A percentile compares a stretch with the other conserved stretches of the same genome.
Evolutionary conservation across 2,797 vertebrate species (phyloP).

Genomic region (Pipistrellus kuhlii): DNA sequence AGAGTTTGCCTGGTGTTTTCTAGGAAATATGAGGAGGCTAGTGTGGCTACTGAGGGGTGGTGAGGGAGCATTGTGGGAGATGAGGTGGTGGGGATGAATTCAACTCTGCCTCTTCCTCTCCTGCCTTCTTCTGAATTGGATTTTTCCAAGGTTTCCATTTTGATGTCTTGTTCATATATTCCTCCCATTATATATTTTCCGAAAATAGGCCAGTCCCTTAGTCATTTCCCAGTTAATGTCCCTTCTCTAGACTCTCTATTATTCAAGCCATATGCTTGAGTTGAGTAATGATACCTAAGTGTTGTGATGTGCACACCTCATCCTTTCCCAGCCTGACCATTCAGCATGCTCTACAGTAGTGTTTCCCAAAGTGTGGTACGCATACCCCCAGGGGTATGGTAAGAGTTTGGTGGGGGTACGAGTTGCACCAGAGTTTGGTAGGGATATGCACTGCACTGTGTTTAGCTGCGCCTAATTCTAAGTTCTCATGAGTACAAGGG

Average conservation of each 20-base stretch:
- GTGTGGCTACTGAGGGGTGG: not conserved
- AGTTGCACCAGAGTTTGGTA: too few species aligned
- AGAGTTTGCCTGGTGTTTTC: not conserved
- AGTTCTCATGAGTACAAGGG: too few species aligned
- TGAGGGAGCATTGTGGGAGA: fast-evolving
- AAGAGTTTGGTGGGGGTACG: too few species aligned
- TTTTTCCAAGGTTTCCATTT: not conserved
- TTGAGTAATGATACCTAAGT: not conserved
- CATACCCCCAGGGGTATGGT: too few species aligned
- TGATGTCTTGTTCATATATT: not conserved
- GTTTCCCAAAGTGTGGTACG: too few species aligned
- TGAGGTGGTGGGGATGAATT: not conserved
- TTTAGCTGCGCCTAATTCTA: too few species aligned
- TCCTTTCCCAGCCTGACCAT: not conserved
- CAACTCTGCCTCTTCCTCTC: not conserved
- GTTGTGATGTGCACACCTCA: fast-evolving
- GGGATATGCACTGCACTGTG: too few species aligned
- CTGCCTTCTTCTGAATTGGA: not conserved
- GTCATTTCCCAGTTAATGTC: not conserved
- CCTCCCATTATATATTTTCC: not conserved
- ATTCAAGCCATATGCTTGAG: not conserved
- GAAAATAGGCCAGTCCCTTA: not conserved
- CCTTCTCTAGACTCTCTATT: not conserved
- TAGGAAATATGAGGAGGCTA: not conserved
- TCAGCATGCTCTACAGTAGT: fast-evolving